Evolutionary conservation across 2,888 invertebrate genomes (phyloP).

Genomic region (Campoplex nolae): DNA sequence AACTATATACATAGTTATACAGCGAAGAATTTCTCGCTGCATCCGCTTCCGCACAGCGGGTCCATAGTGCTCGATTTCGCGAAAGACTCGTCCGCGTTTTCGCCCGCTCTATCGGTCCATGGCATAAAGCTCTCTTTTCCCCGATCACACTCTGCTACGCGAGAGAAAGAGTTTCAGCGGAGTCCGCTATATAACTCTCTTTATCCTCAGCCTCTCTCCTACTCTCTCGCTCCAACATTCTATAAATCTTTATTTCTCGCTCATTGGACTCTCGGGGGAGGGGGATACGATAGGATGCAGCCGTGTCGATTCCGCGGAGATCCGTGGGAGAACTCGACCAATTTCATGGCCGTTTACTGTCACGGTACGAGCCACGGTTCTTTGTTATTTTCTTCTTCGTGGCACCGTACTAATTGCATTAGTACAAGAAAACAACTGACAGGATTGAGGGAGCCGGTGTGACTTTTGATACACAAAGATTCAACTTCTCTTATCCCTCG

Average conservation of each 20-base stretch:
- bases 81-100: conserved; percentile 59
- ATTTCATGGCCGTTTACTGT: conserved; percentile 81
- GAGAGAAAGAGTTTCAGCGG: conserved; percentile 1
- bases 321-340: conserved; percentile 79
- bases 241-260: conserved; percentile 5
- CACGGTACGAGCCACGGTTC: conserved; percentile 77
- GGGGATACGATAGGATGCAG: conserved; percentile 62
- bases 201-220: conserved; percentile 18
- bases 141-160: conserved; percentile 22
- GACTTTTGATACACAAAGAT: conserved; percentile 21
- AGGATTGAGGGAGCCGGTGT: conserved; percentile 6
- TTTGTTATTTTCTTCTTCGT: conserved; percentile 67
- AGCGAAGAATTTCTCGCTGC: conserved; percentile 55
- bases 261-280: background rate
- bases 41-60: conserved; percentile 66
- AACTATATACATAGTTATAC: conserved; percentile 12
- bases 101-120: conserved; percentile 55
- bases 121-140: conserved; percentile 48
- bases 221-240: conserved; percentile 17
- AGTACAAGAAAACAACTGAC: conserved; percentile 55
- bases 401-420: conserved; percentile 78
- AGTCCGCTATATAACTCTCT: conserved; percentile 19
- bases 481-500: conserved; percentile 21
- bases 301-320: conserved; percentile 65
- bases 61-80: conserved; percentile 46